These are phyloP conservation scores for Muscicapa comitata DNA, from an alignment of 2,797 vertebrate species.

Conservation along the genomic window DNA sequence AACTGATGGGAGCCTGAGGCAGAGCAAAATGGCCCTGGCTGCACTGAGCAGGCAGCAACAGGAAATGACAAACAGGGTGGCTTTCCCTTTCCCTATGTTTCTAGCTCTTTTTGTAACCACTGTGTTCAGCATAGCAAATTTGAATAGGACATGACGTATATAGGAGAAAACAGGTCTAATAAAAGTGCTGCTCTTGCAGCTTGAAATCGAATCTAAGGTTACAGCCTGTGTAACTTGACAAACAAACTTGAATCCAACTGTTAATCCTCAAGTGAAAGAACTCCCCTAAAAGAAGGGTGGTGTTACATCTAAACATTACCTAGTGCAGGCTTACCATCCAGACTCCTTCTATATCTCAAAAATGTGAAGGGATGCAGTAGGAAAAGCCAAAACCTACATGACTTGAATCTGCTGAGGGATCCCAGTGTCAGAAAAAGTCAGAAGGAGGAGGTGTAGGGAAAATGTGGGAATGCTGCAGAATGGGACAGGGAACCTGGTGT, in stretches of 20 bases:
- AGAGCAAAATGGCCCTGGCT: slow-evolving; percentile 44
- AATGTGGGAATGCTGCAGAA: background rate
- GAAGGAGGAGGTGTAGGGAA: background rate
- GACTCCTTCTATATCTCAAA: background rate
- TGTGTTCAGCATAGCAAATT: slow-evolving; percentile 46
- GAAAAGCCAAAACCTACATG: background rate
- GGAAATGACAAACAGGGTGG: background rate
- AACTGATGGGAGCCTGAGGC: slow-evolving; percentile 28
- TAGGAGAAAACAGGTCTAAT: slow-evolving; percentile 24
- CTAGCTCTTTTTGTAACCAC: slow-evolving; percentile 36
- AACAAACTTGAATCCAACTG: background rate
- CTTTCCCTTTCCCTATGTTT: background rate
- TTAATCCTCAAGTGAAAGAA: background rate
- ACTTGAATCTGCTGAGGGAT: background rate
- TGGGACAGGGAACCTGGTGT: background rate
- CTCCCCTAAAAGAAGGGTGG: background rate
- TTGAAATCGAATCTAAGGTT: background rate
- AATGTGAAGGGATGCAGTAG: background rate
- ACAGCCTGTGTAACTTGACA: background rate
- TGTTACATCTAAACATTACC: background rate
- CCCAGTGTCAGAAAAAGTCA: background rate
- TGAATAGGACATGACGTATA: slow-evolving; percentile 8
- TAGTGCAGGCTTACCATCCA: background rate
- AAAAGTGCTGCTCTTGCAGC: background rate
- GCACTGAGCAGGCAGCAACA: slow-evolving; percentile 26